Base-by-base conservation (phyloP, 2,888 invertebrate species). In the Pollenia griseotomentosa region DNA sequence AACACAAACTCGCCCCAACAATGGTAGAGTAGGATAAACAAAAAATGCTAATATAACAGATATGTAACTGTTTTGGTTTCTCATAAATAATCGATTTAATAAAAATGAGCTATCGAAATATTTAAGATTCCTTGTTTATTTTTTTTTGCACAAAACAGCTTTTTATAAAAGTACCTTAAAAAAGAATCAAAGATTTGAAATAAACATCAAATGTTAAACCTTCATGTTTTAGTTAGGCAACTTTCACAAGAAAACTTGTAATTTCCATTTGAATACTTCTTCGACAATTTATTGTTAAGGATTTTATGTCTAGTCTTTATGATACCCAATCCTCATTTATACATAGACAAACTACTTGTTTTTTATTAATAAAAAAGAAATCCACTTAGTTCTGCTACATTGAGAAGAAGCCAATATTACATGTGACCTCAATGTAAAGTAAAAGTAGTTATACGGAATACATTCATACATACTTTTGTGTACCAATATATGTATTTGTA, bases 381-480 rank as follows among this genome's bases (percentile, higher is more conserved):
- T 80, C 74, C 63, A 84, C 68, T 87, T 87, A 46, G 80, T 80
- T 84, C 55, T 74, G 77, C 61, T 51, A 55, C 59, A 81, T 57
- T 66, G 53, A 75, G 70, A 85, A 70, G 63, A 87, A 79, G 74
- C 78, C 81, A 87, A 87, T 87, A 63, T 78, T 70, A 65, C 75
- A 77, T 78, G 80, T 87, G 87, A 84, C 87, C 84, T 81, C 78
- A 83, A 83, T 83, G 53, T 70, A 66, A 77, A 59, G 57, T 74
- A 57, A 71, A 74, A 66, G 59, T 74, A 57, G 16, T 59, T 70
- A 14, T 61, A 53, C 14, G 14, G 42, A 70, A 10, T 48, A 12
- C 16, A 70, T 42, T 16, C 23, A 33, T 2, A 71, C 63, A 73
- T 16, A 40, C n/a, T 10, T 66, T 14, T n/a, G 12, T 53, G 46